phyloP scores from a whole-genome alignment of 1,140 invertebrate species.

The Neodiprion lecontei region DNA sequence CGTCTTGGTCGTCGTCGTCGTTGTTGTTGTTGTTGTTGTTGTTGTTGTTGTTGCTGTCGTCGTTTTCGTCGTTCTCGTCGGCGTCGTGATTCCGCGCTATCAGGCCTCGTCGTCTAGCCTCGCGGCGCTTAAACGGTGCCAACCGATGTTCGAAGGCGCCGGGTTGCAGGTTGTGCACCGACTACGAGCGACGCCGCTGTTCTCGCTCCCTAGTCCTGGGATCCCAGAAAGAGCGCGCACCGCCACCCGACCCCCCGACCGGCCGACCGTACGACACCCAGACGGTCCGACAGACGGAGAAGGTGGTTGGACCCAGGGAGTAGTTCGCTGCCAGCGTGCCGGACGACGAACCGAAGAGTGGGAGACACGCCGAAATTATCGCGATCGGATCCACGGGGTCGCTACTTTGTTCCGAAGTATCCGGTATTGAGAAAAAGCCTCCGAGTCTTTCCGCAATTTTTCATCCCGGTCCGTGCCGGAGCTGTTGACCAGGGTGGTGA shows the following conservation, averaged over 20 bases:
- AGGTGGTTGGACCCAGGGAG: constrained; percentile 6
- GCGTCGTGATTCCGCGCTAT: neutral
- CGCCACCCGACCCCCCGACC: neutral
- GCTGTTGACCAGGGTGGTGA: too few relatives aligned
- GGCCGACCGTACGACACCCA: neutral
- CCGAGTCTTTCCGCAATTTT: too few relatives aligned
- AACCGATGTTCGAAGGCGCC: constrained; percentile 6
- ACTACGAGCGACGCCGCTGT: neutral
- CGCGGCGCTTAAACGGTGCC: neutral
- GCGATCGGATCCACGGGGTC: neutral
- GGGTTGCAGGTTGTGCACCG: constrained; percentile 1
- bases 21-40: too few relatives aligned
- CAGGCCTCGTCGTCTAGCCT: neutral
- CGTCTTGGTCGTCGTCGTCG: too few relatives aligned
- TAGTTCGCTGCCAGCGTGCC: neutral
- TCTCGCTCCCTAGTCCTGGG: neutral
- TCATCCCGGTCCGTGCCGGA: too few relatives aligned
- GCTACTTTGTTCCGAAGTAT: too few relatives aligned
- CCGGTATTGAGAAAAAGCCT: too few relatives aligned
- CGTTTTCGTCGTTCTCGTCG: too few relatives aligned
- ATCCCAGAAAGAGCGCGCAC: neutral
- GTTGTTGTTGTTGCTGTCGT: too few relatives aligned
- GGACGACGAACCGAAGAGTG: neutral
- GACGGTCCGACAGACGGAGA: neutral
- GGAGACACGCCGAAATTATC: neutral